Conservation (phyloP, 2,888 invertebrate genomes). For the Caenorhabditis becei region DNA sequence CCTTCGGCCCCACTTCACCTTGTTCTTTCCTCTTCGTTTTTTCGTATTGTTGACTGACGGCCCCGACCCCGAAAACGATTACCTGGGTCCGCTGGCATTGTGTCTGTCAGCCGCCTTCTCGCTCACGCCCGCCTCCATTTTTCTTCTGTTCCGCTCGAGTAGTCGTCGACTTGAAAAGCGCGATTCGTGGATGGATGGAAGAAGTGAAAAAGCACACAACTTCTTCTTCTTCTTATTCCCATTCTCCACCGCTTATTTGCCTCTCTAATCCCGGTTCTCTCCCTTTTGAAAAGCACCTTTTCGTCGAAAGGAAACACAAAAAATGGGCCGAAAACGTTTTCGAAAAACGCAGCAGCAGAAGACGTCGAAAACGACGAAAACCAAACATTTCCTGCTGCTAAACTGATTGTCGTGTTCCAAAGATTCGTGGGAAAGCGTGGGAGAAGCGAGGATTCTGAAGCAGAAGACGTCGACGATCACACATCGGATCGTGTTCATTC, state of each 20-base stretch:
- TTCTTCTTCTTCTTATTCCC: too few species aligned
- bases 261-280: constrained; percentile 36
- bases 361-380: constrained; percentile 13
- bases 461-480: constrained; percentile 28
- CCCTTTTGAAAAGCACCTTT: constrained; percentile 3
- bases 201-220: constrained; percentile 10
- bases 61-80: constrained; percentile 36
- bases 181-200: background rate
- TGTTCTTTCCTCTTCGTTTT: constrained; percentile 1
- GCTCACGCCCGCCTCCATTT: constrained; percentile 3
- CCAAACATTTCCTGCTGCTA: constrained; percentile 28
- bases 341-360: background rate
- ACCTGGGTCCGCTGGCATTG: constrained; percentile 31
- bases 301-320: background rate
- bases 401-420: constrained; percentile 46
- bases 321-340: constrained; percentile 17
- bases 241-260: constrained; percentile 20
- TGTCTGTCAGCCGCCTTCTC: background rate
- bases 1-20: constrained; percentile 10
- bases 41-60: constrained; percentile 38
- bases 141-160: constrained; percentile 44
- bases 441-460: constrained; percentile 3
- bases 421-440: constrained; percentile 49
- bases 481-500: constrained; percentile 3
- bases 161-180: constrained; percentile 41